Evolutionary conservation across 2,888 invertebrate species (phyloP), one percentile per base, ranked within the genome.

Genomic region (Chymomyza procnemis): DNA sequence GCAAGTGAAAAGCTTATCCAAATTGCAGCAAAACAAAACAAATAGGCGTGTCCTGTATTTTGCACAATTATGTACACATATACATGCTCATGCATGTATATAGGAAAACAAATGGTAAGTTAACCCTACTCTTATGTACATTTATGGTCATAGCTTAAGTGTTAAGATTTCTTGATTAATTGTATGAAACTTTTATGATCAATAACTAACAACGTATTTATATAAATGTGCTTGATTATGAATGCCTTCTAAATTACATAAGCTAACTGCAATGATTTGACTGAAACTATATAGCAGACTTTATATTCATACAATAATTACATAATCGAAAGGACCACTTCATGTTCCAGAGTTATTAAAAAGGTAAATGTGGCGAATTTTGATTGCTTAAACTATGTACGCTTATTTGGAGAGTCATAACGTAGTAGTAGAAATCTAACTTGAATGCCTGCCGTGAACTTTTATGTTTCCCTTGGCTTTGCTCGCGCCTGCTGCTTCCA

Each of bases 101-200:
- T 48, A 18, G 50, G 41, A 19, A n/a, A 64, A 66, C 14, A 59
- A 66, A 67, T 30, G 66, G 85, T 80, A 64, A 75, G 79, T 83
- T 41, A 3, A 3, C 34, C 12, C 34, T 41, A 2, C 12, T 41
- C 6, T 12, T 41, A 41, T 41, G 12, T 6, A 26, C 6, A 26
- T 26, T 26, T 26, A 8, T 6, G 26, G n/a, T n/a, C n/a, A n/a
- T n/a, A n/a, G n/a, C n/a, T n/a, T n/a, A n/a, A n/a, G n/a, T n/a
- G n/a, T n/a, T n/a, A n/a, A n/a, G n/a, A n/a, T n/a, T n/a, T n/a
- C n/a, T n/a, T n/a, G n/a, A n/a, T n/a, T n/a, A n/a, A n/a, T n/a
- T n/a, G n/a, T n/a, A n/a, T n/a, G n/a, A 26, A 26, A 26, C 26
- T 26, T 26, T 26, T 3, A 26, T 26, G 26, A 26, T 26, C 4